phyloP scores from a whole-genome alignment of 2,113 vertebrate genomes.

The Campylomormyrus tamandua region DNA sequence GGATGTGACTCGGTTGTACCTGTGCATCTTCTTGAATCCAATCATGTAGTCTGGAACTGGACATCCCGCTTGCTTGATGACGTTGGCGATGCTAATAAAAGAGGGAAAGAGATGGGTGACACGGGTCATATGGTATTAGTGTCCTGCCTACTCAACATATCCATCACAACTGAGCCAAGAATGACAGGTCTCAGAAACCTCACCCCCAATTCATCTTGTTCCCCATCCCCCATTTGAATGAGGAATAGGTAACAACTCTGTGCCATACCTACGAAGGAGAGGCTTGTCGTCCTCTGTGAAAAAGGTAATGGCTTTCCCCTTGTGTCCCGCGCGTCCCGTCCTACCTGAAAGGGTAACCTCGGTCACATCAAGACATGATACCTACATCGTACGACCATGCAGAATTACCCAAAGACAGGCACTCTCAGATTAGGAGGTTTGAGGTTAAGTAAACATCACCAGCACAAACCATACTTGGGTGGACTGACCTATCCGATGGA shows the following conservation, averaged over 20 bases:
- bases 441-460: background rate
- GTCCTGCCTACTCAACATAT: background rate
- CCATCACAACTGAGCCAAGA: background rate
- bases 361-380: background rate
- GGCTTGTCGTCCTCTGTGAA: conserved; percentile 96
- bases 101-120: background rate
- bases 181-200: background rate
- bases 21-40: conserved; percentile 78
- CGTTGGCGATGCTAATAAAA: conserved; percentile 71
- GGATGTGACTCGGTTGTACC: conserved; percentile 51
- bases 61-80: conserved; percentile 88
- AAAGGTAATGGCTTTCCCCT: conserved; percentile 86
- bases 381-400: background rate
- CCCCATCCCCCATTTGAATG: background rate
- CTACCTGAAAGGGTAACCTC: conserved; percentile 64
- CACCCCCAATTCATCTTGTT: background rate
- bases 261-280: conserved; percentile 76
- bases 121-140: background rate
- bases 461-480: background rate
- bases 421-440: background rate
- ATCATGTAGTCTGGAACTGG: conserved; percentile 92
- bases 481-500: conserved; percentile 85
- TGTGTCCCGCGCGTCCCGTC: conserved; percentile 87
- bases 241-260: background rate
- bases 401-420: background rate